Conservation (phyloP, 1,140 invertebrate genomes). For the Macrotrachela quadricornifera region DNA sequence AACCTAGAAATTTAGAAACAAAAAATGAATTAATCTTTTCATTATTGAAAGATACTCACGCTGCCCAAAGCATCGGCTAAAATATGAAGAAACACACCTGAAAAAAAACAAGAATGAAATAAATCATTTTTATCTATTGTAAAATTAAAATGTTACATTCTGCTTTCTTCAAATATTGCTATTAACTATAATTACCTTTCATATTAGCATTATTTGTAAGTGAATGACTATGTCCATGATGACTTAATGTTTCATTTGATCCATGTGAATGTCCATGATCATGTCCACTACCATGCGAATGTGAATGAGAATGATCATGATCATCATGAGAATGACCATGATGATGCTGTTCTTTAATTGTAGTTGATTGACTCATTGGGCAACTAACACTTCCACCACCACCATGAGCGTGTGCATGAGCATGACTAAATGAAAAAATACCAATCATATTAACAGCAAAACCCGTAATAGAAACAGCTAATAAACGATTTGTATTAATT, state of each 20-base stretch:
- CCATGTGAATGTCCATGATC: slow-evolving; percentile 8
- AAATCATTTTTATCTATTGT: slow-evolving; percentile 50
- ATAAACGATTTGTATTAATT: slow-evolving; percentile 27
- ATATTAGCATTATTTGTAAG: slow-evolving; percentile 40
- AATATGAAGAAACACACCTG: slow-evolving; percentile 42
- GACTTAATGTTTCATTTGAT: neutral
- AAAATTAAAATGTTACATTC: too few species aligned
- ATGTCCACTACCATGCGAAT: slow-evolving; percentile 18
- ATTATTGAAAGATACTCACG: slow-evolving; percentile 34
- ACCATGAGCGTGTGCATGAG: slow-evolving; percentile 35
- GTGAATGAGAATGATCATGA: slow-evolving; percentile 10
- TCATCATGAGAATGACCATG: slow-evolving; percentile 29
- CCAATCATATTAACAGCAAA: slow-evolving; percentile 81
- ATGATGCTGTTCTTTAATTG: slow-evolving; percentile 9
- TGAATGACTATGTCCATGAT: slow-evolving; percentile 26
- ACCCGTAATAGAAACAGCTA: slow-evolving; percentile 68
- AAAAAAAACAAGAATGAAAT: slow-evolving; percentile 29
- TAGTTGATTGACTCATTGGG: slow-evolving; percentile 3
- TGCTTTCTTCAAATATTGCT: too few species aligned
- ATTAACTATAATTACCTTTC: too few species aligned
- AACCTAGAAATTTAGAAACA: slow-evolving; percentile 11
- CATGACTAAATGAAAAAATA: slow-evolving; percentile 77
- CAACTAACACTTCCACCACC: slow-evolving; percentile 5
- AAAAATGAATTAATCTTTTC: neutral
- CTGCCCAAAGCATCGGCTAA: slow-evolving; percentile 42